phyloP scores from a whole-genome alignment of 2,888 invertebrate species.

The Morpho deidamia region DNA sequence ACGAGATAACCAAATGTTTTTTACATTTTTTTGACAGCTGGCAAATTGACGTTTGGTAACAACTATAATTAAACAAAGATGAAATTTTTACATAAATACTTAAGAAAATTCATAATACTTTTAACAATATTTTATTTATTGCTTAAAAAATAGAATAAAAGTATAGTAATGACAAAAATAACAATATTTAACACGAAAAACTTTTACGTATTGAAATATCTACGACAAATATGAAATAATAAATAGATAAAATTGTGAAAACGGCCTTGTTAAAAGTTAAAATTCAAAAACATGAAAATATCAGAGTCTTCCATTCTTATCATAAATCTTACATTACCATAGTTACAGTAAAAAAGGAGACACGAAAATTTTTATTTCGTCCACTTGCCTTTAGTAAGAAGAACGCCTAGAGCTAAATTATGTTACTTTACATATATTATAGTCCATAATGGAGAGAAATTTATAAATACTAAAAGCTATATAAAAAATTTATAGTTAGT shows the following conservation, averaged over 20 bases:
- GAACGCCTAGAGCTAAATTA: slow-evolving; percentile 61
- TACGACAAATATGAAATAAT: slow-evolving; percentile 33
- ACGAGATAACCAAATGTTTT: slow-evolving; percentile 53
- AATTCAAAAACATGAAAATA: slow-evolving; percentile 17
- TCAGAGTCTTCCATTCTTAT: slow-evolving; percentile 23
- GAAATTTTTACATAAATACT: slow-evolving; percentile 8
- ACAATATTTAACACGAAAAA: slow-evolving; percentile 15
- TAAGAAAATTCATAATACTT: slow-evolving; percentile 14
- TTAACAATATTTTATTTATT: slow-evolving; percentile 14
- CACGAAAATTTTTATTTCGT: slow-evolving; percentile 43
- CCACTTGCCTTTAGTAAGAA: slow-evolving; percentile 43
- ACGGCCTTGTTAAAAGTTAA: slow-evolving; percentile 6
- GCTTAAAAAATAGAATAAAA: slow-evolving; percentile 12
- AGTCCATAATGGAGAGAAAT: slow-evolving; percentile 42
- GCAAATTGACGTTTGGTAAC: slow-evolving; percentile 69
- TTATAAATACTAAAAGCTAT: slow-evolving; percentile 38
- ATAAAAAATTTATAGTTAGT: slow-evolving; percentile 22
- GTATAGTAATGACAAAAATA: slow-evolving; percentile 15
- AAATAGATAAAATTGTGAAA: slow-evolving; percentile 34
- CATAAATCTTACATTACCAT: slow-evolving; percentile 31
- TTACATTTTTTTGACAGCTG: slow-evolving; percentile 37
- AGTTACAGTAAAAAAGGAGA: slow-evolving; percentile 53
- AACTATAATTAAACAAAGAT: slow-evolving; percentile 26
- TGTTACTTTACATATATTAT: slow-evolving; percentile 39
- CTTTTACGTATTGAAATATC: slow-evolving; percentile 33